phyloP scores from a whole-genome alignment of 2,113 vertebrate genomes.

The Onychostoma macrolepis region DNA sequence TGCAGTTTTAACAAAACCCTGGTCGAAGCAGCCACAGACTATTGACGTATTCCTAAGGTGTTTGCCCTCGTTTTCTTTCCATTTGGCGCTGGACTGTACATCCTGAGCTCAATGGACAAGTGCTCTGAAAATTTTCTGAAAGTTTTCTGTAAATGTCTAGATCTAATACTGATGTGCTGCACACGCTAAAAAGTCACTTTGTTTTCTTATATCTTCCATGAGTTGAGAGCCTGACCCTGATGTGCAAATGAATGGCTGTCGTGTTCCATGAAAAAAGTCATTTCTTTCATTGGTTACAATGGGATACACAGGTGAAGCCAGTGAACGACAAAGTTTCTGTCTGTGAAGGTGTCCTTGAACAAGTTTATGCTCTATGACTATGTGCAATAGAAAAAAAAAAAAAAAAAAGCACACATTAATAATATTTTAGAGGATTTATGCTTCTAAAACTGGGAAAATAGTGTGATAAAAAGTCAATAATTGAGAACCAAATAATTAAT shows the following conservation, averaged over 20 bases:
- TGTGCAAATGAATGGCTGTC: neutral
- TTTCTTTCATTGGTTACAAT: slow-evolving; percentile 14
- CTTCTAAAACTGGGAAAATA: no score
- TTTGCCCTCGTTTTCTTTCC: neutral
- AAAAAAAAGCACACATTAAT: neutral
- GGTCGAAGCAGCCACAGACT: neutral
- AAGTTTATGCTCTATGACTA: slow-evolving; percentile 1
- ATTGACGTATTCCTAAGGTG: neutral
- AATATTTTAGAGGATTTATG: no score
- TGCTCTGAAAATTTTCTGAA: no score
- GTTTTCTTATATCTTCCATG: neutral
- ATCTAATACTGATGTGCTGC: neutral
- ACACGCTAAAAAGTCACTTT: neutral
- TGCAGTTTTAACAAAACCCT: slow-evolving; percentile 8
- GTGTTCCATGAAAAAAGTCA: neutral
- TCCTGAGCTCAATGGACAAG: neutral
- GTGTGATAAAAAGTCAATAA: no score
- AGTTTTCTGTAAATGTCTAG: neutral
- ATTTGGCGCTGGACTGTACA: neutral
- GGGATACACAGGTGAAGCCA: neutral
- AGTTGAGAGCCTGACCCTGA: neutral
- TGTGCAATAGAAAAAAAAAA: neutral
- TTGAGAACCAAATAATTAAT: no score
- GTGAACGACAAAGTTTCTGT: neutral
- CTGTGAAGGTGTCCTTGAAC: slow-evolving; percentile 18